Base-by-base conservation (phyloP, 2,797 vertebrate species). In the Phaenicophaeus curvirostris region DNA sequence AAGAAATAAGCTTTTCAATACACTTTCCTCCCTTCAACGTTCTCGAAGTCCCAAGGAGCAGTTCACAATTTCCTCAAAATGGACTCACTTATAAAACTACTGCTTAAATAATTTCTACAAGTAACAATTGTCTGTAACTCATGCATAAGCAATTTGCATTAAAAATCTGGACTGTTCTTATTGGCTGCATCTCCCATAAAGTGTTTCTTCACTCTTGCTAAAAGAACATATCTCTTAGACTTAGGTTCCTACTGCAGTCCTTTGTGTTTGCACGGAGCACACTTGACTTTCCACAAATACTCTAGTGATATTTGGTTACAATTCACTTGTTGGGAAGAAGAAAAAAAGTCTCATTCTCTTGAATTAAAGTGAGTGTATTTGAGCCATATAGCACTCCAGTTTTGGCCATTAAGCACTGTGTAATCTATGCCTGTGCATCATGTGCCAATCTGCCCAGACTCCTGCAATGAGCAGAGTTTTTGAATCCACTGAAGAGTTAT, bases 401-500 rank as follows among this genome's bases (percentile, higher is more conserved):
- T 94, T 87, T 81, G 89, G 54, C 50, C 92, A 87, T 87, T 90
- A 76, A 81, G 14, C 53, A 28, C 67, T 33, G 42, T 39, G 61
- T 77, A 90, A 85, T 82, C 88, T 92, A 66, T 3, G 63, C 65
- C 59, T 62, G 14, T 65, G 92, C 79, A 59, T 76, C 75, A 67
- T 91, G 93, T 55, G 73, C 90, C 95, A 96, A 79, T 96, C 87
- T 94, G 72, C 93, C 82, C 76, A 76, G 69, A 78, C 73, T 75
- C 91, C 85, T 78, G 88, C 79, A 61, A 72, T 13, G 54, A 85
- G 82, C 79, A 78, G 89, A 90, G 92, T 85, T 95, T 95, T 78
- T 93, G 61, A 94, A 95, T 85, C 68, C 96, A 94, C 85, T 75
- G 41, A 68, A 74, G 95, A 96, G 83, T 94, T 91, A 91, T 81